Base-by-base conservation (phyloP, 1,140 invertebrate species). In the Solen grandis region DNA sequence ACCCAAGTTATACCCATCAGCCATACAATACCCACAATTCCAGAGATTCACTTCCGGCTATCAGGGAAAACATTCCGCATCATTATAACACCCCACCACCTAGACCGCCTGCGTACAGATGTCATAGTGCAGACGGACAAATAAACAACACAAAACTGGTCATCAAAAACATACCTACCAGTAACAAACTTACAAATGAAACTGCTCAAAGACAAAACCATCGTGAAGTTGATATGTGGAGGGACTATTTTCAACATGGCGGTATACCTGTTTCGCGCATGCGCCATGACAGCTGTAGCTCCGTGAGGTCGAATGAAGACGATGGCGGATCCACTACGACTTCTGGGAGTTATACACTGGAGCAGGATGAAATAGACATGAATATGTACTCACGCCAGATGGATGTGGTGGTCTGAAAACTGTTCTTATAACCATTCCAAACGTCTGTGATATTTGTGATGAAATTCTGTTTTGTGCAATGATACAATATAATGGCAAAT, bases 321-420 rank as follows among this genome's bases (percentile, higher is more conserved):
- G 77, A 80, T 55, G 59, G 41, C 2, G 57, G 57, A 10, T 80
- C 77, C 25, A 80, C 77, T 16, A 80, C 77, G 10, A 80, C 77
- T 63, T 80, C 77, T 27, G 77, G 77, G 33, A 80, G 77, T 50
- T 80, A 80, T 29, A 80, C 77, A 5, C 38, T 80, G 10, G 77
- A 80, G 22, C 31, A 60, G 0, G 22, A 70, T 19, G 68, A 80
- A 29, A 57, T 69, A 41, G 66, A 73, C n/a, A n/a, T n/a, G n/a
- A n/a, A n/a, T n/a, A n/a, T n/a, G n/a, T n/a, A n/a, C n/a, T n/a
- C n/a, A n/a, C n/a, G n/a, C n/a, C n/a, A n/a, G n/a, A n/a, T n/a
- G n/a, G n/a, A n/a, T n/a, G n/a, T n/a, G n/a, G n/a, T n/a, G n/a
- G n/a, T n/a, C n/a, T n/a, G n/a, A n/a, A n/a, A n/a, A n/a, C n/a